These are phyloP conservation scores for Cremastobaeus sp. DNA, from an alignment of 2,888 invertebrate genomes.

Conservation along the genomic window DNA sequence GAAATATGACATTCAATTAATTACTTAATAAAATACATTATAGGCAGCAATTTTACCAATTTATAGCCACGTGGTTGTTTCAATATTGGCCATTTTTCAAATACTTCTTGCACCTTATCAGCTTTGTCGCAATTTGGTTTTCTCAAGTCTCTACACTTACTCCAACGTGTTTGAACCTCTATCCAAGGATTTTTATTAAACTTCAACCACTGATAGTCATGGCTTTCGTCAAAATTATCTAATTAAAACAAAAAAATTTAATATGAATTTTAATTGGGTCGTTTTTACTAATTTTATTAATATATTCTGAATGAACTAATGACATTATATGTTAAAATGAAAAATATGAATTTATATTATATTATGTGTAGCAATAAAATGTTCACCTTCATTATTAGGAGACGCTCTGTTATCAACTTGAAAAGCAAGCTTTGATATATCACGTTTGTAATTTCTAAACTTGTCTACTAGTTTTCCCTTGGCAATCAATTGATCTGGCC, in stretches of 20 bases:
- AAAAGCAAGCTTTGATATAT: not conserved
- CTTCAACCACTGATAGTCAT: not conserved
- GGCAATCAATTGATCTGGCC: conserved; percentile 25
- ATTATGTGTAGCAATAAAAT: not conserved
- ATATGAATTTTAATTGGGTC: not conserved
- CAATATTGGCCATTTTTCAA: conserved; percentile 1
- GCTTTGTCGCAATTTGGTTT: not conserved
- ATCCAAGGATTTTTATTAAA: not conserved
- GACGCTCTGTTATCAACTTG: not conserved
- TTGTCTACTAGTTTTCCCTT: conserved; percentile 32
- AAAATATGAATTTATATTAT: not conserved
- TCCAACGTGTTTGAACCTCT: not conserved
- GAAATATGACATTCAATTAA: not conserved
- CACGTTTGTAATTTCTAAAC: not conserved
- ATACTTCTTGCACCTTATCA: not conserved
- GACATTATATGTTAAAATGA: not conserved
- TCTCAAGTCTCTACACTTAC: not conserved
- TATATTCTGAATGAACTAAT: no score
- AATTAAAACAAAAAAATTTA: not conserved
- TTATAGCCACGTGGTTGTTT: conserved; percentile 4
- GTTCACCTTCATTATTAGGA: not conserved
- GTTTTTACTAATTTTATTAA: not conserved
- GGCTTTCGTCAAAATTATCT: not conserved
- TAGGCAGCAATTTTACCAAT: not conserved
- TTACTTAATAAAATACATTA: not conserved